Percentiles rank a stretch among this genome's conserved stretches.
phyloP scores from a whole-genome alignment of 2,113 vertebrate species.

The Daubentonia madagascariensis region DNA sequence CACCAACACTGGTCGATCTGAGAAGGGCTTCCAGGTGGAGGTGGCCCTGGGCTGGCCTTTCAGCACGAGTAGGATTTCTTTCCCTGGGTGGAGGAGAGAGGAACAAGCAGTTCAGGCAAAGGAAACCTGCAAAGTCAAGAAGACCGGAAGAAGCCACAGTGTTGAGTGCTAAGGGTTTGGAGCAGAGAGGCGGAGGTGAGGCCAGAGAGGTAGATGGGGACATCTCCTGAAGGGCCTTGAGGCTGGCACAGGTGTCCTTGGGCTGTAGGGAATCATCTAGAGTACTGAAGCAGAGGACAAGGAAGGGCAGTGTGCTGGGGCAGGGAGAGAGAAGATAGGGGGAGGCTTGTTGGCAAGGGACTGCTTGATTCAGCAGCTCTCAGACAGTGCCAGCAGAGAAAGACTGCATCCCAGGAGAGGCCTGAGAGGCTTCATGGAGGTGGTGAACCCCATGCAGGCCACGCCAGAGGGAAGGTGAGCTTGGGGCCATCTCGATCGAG shows the following conservation, averaged over 20 bases:
- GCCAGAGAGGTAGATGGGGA: not conserved
- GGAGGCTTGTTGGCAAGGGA: not conserved
- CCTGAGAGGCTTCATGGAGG: not conserved
- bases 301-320: not conserved
- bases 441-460: not conserved
- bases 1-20: not conserved
- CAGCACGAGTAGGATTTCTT: not conserved
- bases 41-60: not conserved
- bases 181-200: not conserved
- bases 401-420: accelerated
- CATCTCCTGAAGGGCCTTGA: not conserved
- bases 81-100: not conserved
- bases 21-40: not conserved
- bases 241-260: not conserved
- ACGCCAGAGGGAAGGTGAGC: not conserved
- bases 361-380: not conserved
- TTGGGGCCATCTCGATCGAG: not conserved
- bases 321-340: not conserved
- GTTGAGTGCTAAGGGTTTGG: not conserved
- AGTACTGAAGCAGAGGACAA: not conserved
- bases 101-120: not conserved
- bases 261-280: not conserved
- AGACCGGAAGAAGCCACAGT: not conserved
- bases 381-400: not conserved
- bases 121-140: not conserved